Evolutionary conservation across 2,113 vertebrate genomes (phyloP), one percentile per base, ranked within the genome.

Genomic region (Poicephalus gulielmi): DNA sequence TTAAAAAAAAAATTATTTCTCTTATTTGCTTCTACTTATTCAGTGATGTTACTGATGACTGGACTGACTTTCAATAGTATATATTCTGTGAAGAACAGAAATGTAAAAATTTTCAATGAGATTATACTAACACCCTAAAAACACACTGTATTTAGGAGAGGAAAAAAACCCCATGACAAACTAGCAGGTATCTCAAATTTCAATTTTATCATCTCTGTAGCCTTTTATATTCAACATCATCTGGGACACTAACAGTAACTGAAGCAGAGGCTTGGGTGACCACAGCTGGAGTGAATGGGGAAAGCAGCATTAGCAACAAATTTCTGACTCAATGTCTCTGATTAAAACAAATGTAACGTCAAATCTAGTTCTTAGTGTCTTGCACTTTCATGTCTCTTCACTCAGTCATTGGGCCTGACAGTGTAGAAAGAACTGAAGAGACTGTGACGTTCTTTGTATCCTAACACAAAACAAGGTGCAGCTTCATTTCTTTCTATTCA

Each of bases 361-460:
- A 73, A 8, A 28, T 41, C 27, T 53, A 7, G 10, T 11, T 57
- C 63, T 43, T 20, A 46, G 3, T 18, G 6, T 74, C 44, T 39
- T 67, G 10, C 10, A 59, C 8, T 52, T 79, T 33, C 13, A 15
- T 74, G 23, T 37, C 6, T 11, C 20, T 71, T 57, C 14, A 57
- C 7, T 31, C 1, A 55, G 15, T 17, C 11, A 31, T 33, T 47
- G 2, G 9, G 11, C 44, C 20, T 74, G 17, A 4, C 1, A 6
- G 12, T 2, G 3, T 16, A 52, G 30, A 57, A 70, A 7, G 31
- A 89, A 50, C 5, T 55, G 17, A 17, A 53, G 69, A 11, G 6
- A 60, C 7, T 62, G 13, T 35, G 39, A 23, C 4, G 4, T 41
- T 43, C 18, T 69, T 44, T 62, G 5, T 37, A 37, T 62, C 10